These are phyloP conservation scores for Pangasianodon gigas DNA, from an alignment of 2,113 vertebrate genomes.

Conservation along the genomic window DNA sequence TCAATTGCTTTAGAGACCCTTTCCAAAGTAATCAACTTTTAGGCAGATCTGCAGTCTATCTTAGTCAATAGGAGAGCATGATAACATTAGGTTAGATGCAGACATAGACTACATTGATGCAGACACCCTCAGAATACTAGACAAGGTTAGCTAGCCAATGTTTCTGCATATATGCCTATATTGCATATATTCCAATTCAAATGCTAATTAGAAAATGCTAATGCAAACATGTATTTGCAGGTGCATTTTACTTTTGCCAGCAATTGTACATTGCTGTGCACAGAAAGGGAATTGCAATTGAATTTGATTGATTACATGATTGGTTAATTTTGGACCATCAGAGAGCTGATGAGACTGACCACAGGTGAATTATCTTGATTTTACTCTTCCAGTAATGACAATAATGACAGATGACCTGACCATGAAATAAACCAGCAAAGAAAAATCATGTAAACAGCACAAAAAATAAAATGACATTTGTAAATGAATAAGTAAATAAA, in stretches of 20 bases:
- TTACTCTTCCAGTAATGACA: too few species aligned
- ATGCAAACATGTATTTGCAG: background rate
- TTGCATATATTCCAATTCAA: background rate
- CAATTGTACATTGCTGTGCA: background rate
- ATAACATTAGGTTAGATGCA: background rate
- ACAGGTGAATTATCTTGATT: background rate
- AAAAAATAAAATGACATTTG: too few species aligned
- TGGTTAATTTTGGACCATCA: background rate
- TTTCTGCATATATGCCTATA: background rate
- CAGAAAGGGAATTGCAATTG: background rate
- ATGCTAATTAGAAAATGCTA: background rate
- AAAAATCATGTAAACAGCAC: too few species aligned
- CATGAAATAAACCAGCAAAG: too few species aligned
- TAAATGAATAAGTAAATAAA: too few species aligned
- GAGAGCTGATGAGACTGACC: background rate
- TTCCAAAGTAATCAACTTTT: background rate
- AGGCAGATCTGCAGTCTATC: background rate
- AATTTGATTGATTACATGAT: background rate
- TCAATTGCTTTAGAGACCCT: background rate
- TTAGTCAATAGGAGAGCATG: background rate
- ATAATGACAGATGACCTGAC: too few species aligned
- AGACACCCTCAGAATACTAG: background rate
- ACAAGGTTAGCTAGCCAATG: background rate
- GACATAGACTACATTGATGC: background rate
- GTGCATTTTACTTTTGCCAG: background rate